These are phyloP conservation scores for Micrasema longulum DNA, from an alignment of 1,140 invertebrate species.

Conservation along the genomic window DNA sequence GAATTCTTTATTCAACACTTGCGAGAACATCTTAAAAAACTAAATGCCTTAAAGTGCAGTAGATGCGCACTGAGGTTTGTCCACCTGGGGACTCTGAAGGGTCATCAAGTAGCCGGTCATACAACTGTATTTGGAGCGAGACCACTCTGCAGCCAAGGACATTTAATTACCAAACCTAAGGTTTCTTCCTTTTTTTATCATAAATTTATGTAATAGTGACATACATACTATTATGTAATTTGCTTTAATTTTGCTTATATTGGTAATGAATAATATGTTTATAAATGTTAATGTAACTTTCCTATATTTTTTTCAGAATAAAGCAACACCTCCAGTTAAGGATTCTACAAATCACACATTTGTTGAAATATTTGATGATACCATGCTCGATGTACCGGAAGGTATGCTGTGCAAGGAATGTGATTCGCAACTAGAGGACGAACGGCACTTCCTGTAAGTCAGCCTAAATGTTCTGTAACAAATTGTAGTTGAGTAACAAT, in stretches of 20 bases:
- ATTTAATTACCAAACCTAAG: slow-evolving; percentile 65
- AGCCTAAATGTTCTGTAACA: slow-evolving; percentile 10
- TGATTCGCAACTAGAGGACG: slow-evolving; percentile 72
- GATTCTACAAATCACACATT: slow-evolving; percentile 62
- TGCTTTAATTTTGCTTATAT: background rate
- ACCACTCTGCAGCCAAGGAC: slow-evolving; percentile 62
- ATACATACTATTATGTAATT: slow-evolving; percentile 15
- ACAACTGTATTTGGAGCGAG: slow-evolving; percentile 58
- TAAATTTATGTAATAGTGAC: no score
- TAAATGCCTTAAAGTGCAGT: slow-evolving; percentile 73
- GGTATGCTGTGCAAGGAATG: slow-evolving; percentile 76
- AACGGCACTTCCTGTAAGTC: slow-evolving; percentile 78
- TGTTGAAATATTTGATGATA: slow-evolving; percentile 60
- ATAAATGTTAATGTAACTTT: background rate
- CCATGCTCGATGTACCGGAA: slow-evolving; percentile 67
- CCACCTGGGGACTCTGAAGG: slow-evolving; percentile 72
- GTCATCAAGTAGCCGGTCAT: slow-evolving; percentile 68
- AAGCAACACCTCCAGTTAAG: slow-evolving; percentile 67
- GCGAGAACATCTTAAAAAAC: slow-evolving; percentile 69
- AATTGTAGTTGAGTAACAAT: no score
- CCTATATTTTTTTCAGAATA: slow-evolving; percentile 58
- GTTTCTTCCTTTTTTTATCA: slow-evolving; percentile 44
- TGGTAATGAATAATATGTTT: background rate
- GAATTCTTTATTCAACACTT: slow-evolving; percentile 68
- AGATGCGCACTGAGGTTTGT: slow-evolving; percentile 80